Conservation (phyloP, 2,888 invertebrate genomes). For the Chrysolina oricalcia region DNA sequence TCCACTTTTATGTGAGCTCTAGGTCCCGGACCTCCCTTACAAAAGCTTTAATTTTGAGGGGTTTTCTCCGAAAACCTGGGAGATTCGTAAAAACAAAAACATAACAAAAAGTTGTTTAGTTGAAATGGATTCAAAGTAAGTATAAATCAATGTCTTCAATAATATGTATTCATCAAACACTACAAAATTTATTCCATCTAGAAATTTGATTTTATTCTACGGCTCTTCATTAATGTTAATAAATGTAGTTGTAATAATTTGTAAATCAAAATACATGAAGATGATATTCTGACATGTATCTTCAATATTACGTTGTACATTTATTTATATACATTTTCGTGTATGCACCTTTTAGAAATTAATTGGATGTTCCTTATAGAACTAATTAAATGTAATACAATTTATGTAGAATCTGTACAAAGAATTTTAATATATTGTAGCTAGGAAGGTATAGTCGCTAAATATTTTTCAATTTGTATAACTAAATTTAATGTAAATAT, state of each 20-base stretch:
- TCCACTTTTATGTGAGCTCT: too few relatives aligned
- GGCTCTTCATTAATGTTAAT: not conserved
- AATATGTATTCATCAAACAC: too few relatives aligned
- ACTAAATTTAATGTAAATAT: conserved; percentile 56
- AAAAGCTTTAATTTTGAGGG: too few relatives aligned
- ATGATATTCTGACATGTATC: conserved; percentile 2
- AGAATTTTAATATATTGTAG: conserved; percentile 63
- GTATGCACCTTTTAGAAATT: conserved; percentile 11
- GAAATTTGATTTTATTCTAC: not conserved
- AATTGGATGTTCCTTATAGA: conserved; percentile 14
- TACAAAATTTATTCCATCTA: too few relatives aligned
- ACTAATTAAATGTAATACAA: conserved; percentile 46
- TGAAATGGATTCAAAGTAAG: too few relatives aligned
- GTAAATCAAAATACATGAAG: not conserved
- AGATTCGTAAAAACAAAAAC: too few relatives aligned
- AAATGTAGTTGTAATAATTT: not conserved
- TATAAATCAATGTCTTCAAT: too few relatives aligned
- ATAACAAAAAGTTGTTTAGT: too few relatives aligned
- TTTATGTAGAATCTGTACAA: conserved; percentile 64
- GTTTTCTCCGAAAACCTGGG: too few relatives aligned
- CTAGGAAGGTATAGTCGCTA: conserved; percentile 50
- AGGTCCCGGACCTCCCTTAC: too few relatives aligned
- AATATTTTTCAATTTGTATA: conserved; percentile 46
- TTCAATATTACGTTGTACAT: conserved; percentile 14
- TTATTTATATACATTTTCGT: conserved; percentile 6